Evolutionary conservation across 2,113 vertebrate species (phyloP), one percentile per base, ranked within the genome.

Genomic region (Carlito syrichta): DNA sequence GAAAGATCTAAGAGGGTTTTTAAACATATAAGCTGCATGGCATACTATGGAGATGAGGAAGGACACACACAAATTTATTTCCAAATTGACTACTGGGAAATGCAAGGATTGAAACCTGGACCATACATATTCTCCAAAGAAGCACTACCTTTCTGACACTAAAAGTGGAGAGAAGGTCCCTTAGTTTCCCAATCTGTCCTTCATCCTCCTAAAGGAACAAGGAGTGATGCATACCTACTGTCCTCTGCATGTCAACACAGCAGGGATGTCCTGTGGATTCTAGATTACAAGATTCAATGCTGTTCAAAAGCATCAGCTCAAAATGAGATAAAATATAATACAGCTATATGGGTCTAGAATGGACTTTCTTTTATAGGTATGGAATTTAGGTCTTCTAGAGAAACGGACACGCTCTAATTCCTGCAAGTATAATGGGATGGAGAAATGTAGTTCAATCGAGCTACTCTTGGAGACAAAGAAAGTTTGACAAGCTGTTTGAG

Each of bases 221-320:
- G 3, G n/a, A n/a, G 25, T 30, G 35, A 14, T 14, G 22, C 16
- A 4, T 2, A 11, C 40, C 3, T 5, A 11, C 5, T 16, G 22
- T 14, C 8, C 7, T 48, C 14, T 35, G 12, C 1, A 5, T 2
- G 40, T 48, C 60, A 19, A 19, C 4, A 13, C 13, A 58, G 32
- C 48, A 30, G 25, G 32, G 5, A 32, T 6, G 12, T 14, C 9
- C 10, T 5, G 1, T 20, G 27, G 19, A 7, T n/a, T 54, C 11
- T 32, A 63, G 45, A 45, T 66, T 43, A 78, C 25, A 69, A 58
- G 27, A 27, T 27, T n/a, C 27, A 62, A 7, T 27, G 8, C 0
- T 43, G 12, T 43, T 35, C 25, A 35, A 40, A 48, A 17, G 13
- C 20, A 25, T 60, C 3, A 45, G 1, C 48, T 27, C 60, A 1